Evolutionary conservation across 35 echinoderm and acorn worm genomes (phyloP).

Genomic region (Apostichopus californicus): DNA sequence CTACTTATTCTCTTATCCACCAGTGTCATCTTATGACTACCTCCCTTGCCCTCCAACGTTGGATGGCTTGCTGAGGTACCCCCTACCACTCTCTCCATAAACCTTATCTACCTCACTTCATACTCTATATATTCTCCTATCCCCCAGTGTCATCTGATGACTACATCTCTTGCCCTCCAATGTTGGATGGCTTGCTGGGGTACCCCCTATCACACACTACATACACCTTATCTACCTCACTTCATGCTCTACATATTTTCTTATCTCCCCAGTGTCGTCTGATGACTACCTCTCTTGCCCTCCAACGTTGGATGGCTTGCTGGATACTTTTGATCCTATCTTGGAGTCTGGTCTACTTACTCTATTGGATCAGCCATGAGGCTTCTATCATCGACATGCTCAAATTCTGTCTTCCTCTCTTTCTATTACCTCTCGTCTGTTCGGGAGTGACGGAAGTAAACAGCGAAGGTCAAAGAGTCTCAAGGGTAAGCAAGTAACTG

Average conservation of each 20-base stretch:
- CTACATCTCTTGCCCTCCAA: not conserved
- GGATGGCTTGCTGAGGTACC: not conserved
- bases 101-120: not conserved
- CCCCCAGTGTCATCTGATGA: slow-evolving; percentile 70
- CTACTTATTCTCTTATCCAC: not conserved
- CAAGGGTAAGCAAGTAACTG: slow-evolving; percentile 54
- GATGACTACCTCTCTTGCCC: slow-evolving; percentile 74
- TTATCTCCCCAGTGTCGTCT: slow-evolving; percentile 73
- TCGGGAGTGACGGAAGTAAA: slow-evolving; percentile 92
- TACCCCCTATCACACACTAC: not conserved
- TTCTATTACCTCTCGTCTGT: slow-evolving; percentile 77
- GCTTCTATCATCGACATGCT: slow-evolving; percentile 89
- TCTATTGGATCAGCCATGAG: slow-evolving; percentile 94
- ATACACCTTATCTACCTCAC: no score
- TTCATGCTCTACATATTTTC: not conserved
- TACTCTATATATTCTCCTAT: not conserved
- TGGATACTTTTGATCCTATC: slow-evolving; percentile 79
- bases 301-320: slow-evolving; percentile 78
- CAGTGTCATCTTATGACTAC: slow-evolving; percentile 60
- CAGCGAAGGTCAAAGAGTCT: slow-evolving; percentile 86
- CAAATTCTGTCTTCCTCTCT: slow-evolving; percentile 82
- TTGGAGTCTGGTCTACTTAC: slow-evolving; percentile 85
- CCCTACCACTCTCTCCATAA: not conserved
- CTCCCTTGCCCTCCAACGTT: not conserved
- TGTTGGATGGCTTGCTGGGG: not conserved